Base-by-base conservation (phyloP, 2,888 invertebrate genomes). In the Mythimna vitellina region DNA sequence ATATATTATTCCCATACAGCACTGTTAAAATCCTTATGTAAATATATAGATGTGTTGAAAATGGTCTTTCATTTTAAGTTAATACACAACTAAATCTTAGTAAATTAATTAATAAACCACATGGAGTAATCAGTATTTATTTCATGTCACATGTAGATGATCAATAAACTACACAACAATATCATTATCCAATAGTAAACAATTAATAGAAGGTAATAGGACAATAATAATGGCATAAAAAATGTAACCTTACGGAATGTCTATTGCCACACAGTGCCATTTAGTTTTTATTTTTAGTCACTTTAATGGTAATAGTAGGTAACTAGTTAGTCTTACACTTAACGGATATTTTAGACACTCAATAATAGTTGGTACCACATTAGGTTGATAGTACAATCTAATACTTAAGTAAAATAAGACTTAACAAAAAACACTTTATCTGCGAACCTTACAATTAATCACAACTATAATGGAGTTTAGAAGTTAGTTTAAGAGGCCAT, bases 21-120 rank as follows among this genome's bases (percentile, higher is more conserved):
- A 96, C 96, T 96, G 96, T 96, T 96, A 93, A 94, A 89, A 94
- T 93, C 78, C 82, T 94, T 95, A 92, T 96, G 95, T 96, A 96
- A 96, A 96, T 95, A 96, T 95, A 96, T 95, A 96, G 95, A 95
- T 96, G 96, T 96, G 96, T 96, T 96, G 89, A 94, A 92, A 93
- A 87, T 84, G 69, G 86, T 91, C 78, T 95, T 95, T 95, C 73
- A 94, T 94, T 95, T 90, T 14, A 49, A 29, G 46, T 29, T n/a
- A 64, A 61, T 32, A 58, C 32, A 38, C 22, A 32, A 57, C 49
- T 25, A 14, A 32, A 32, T 3, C 29, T 51, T 25, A 75, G 12
- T 69, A 65, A 60, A 64, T 51, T 17, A 82, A 69, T 70, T 12
- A 78, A 73, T 73, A 74, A 70, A 80, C 57, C 68, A 79, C 17